These are phyloP conservation scores for Troides helena DNA, from an alignment of 2,888 invertebrate species.

Conservation along the genomic window DNA sequence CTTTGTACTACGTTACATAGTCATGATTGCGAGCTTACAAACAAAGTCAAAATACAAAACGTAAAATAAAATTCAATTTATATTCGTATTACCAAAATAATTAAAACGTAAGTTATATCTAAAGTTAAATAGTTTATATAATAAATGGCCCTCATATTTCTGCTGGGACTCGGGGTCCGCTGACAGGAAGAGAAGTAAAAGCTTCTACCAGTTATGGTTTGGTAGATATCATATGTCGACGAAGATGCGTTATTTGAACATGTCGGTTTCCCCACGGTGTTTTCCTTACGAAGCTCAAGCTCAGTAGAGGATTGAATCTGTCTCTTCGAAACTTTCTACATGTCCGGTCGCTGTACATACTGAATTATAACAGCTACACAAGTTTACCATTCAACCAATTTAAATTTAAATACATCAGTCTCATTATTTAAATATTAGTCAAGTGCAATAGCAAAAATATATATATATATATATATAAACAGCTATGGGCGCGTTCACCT, in stretches of 20 bases:
- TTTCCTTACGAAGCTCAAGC: too few species aligned
- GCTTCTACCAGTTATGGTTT: too few species aligned
- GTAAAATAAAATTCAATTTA: constrained; percentile 5
- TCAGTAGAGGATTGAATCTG: too few species aligned
- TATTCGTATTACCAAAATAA: background rate
- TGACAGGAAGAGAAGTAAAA: too few species aligned
- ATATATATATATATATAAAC: constrained; percentile 23
- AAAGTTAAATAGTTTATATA: background rate
- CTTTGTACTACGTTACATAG: constrained; percentile 49
- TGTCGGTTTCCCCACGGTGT: too few species aligned
- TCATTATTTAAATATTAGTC: constrained; percentile 54
- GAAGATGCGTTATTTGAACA: too few species aligned
- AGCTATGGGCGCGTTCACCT: constrained; percentile 37
- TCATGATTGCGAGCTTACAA: constrained; percentile 15
- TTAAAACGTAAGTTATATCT: background rate
- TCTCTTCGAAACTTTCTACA: too few species aligned
- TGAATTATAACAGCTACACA: background rate
- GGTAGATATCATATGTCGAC: too few species aligned
- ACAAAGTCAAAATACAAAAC: constrained; percentile 2
- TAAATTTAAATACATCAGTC: constrained; percentile 69
- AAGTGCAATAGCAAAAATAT: constrained; percentile 37
- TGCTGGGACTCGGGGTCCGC: too few species aligned
- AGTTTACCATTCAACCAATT: constrained; percentile 36
- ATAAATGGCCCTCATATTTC: background rate
- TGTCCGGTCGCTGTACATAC: too few species aligned